Evolutionary conservation across 2,113 vertebrate genomes (phyloP), one percentile per base, ranked within the genome.

Genomic region (Cynoglossus semilaevis): DNA sequence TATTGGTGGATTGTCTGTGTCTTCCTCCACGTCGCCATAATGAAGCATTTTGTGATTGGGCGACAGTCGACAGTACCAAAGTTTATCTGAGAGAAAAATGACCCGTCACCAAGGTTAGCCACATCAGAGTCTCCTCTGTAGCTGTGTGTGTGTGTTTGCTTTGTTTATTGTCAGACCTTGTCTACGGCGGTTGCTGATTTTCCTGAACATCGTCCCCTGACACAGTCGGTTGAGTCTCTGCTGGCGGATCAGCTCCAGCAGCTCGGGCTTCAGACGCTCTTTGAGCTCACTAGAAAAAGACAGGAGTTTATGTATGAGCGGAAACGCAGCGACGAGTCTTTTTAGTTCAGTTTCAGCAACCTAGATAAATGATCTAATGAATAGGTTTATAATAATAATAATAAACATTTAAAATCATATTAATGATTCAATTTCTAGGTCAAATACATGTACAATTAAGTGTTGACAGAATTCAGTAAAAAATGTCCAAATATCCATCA

Each of bases 1-100:
- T 0, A 96, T 91, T 15, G 93, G 76, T 0, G 93, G 94, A 0
- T 56, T 90, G 1, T 85, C 77, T 0, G 64, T 50, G 2, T 93
- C 92, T 14, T 94, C 95, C 14, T 96, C 96, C 68, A 95, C 85
- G 0, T 98, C 96, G 7, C 95, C 97, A 0, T 95, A 98, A 86
- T 98, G 96, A 65, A 99, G 91, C 69, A 99, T 92, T 82, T 99
- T 98, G 88, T 96, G 94, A 84, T 99, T 98, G 45, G 94, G 95
- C 0, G 97, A 97, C 63, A 99, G 80, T 45, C 96, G 94, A 63
- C 97, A 99, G 87, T 94, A 98, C 97, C 96, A 99, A 65, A 97
- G 85, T 72, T 98, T 98, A 81, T 99, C 97, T 99, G 75, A 18
- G 5, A 36, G 53, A 36, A 61, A 45, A 16, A 52, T 8, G 12